A percentile compares a stretch with the other conserved stretches of the same genome.
Evolutionary conservation across 1,140 invertebrate species (phyloP).

Genomic region (Panonychus citri): DNA sequence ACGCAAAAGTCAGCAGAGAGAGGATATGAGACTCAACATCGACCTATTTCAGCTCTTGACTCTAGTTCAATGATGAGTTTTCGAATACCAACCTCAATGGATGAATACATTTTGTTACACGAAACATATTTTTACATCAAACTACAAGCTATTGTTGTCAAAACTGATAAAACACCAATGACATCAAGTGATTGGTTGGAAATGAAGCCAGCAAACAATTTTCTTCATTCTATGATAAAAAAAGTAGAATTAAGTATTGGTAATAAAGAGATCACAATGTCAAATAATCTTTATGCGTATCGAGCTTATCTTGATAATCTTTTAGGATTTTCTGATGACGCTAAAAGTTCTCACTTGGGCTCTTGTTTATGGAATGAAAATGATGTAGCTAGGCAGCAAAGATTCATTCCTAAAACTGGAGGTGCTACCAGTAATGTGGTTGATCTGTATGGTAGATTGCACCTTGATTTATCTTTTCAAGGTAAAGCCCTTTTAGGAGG

Average conservation of each 20-base stretch:
- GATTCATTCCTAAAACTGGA: background rate
- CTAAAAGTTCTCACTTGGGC: background rate
- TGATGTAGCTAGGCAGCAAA: too few species aligned
- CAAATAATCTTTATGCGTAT: slow-evolving; percentile 8
- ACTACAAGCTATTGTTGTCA: background rate
- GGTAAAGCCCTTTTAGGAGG: background rate
- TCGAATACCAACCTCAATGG: background rate
- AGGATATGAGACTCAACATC: background rate
- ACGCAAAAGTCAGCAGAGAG: background rate
- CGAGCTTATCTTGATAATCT: background rate
- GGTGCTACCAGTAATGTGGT: background rate
- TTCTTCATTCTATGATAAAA: background rate
- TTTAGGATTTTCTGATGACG: background rate
- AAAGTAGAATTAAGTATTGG: background rate
- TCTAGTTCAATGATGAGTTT: background rate
- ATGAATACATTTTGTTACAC: background rate
- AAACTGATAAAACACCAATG: background rate
- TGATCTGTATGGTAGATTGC: background rate
- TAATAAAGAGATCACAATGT: background rate
- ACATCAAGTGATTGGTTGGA: background rate
- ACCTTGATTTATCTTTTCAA: background rate
- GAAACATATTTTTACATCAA: background rate
- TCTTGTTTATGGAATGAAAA: background rate
- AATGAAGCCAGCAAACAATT: background rate
- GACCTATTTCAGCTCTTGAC: background rate